Conservation (phyloP, 2,113 vertebrate genomes). For the Eclectus roratus region DNA sequence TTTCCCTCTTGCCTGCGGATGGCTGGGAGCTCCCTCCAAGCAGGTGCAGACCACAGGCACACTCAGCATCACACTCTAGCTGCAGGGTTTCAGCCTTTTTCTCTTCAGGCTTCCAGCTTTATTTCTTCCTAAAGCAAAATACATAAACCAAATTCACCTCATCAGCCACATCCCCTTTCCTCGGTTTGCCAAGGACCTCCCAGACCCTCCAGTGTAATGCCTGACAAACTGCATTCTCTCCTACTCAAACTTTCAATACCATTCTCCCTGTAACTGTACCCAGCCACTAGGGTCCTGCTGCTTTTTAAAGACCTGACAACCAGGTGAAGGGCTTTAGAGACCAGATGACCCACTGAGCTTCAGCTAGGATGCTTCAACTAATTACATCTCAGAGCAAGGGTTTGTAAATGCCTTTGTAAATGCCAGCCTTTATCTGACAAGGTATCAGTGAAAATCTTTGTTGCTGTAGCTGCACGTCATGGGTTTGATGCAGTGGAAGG, state of each 20-base stretch:
- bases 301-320: not conserved
- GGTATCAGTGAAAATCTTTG: not conserved
- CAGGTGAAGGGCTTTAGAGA: not conserved
- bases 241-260: not conserved
- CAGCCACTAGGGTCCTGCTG: not conserved
- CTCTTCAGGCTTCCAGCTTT: not conserved
- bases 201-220: not conserved
- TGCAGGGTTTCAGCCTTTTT: not conserved
- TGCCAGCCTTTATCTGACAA: not conserved
- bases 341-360: not conserved
- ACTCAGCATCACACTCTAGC: not conserved
- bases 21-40: not conserved
- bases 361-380: not conserved
- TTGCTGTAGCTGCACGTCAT: not conserved
- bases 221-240: not conserved
- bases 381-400: not conserved
- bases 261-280: not conserved
- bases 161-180: not conserved
- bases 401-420: not conserved
- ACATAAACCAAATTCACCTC: constrained; percentile 13
- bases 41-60: not conserved
- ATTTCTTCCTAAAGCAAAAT: not conserved
- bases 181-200: not conserved
- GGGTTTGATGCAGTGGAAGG: not conserved
- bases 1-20: not conserved